Percentiles rank a stretch among this genome's conserved stretches.
Evolutionary conservation across 2,113 vertebrate genomes (phyloP).

Genomic region (Antechinus stuartii): DNA sequence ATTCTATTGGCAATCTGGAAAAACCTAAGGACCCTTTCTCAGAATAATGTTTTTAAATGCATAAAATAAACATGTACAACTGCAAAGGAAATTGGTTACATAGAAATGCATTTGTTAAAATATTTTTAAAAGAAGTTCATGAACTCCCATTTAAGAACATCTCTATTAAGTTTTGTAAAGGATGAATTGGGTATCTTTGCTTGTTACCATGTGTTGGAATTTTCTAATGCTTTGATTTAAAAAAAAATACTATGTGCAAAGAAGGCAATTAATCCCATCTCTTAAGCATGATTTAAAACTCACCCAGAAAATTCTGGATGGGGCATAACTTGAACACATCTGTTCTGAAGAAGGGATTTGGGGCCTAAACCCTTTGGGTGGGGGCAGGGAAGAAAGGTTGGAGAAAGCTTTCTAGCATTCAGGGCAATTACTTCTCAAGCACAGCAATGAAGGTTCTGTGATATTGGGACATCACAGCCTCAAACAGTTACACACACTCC

Average conservation of each 20-base stretch:
- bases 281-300: background rate
- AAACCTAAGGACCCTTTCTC: background rate
- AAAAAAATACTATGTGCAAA: background rate
- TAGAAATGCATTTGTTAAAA: background rate
- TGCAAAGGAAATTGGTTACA: background rate
- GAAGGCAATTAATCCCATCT: background rate
- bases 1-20: background rate
- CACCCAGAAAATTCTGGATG: background rate
- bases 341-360: background rate
- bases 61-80: background rate
- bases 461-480: background rate
- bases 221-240: background rate
- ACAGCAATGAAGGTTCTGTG: background rate
- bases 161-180: background rate
- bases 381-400: background rate
- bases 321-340: background rate
- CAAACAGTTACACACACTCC: accelerated
- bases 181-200: background rate
- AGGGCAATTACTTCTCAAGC: background rate
- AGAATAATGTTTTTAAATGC: background rate
- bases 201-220: background rate
- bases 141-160: background rate
- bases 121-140: background rate
- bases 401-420: background rate
- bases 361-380: background rate